These are phyloP conservation scores for Drosophila novamexicana DNA, from an alignment of 1,140 invertebrate species.

Conservation along the genomic window DNA sequence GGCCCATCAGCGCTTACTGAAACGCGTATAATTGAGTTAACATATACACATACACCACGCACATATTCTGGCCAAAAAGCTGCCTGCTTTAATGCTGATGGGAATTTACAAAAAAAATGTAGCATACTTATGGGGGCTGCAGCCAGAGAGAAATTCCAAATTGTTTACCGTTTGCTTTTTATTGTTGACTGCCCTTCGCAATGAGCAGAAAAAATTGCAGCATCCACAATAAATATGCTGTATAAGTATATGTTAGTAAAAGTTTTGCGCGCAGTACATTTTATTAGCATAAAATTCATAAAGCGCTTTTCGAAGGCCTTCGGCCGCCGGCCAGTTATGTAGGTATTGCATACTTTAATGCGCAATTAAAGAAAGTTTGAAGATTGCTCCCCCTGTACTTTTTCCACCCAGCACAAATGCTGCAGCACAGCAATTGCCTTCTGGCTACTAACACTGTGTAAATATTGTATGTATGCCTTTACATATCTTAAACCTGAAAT, in stretches of 20 bases:
- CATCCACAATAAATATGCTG: conserved; percentile 60
- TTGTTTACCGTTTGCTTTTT: conserved; percentile 51
- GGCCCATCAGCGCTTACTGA: conserved; percentile 3
- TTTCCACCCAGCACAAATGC: not conserved
- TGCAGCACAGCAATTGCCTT: not conserved
- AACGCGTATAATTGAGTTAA: conserved; percentile 16
- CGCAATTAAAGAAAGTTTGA: conserved; percentile 10
- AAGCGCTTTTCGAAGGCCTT: conserved; percentile 55
- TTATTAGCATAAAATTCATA: conserved; percentile 69
- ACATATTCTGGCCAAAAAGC: not conserved
- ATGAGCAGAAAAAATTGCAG: conserved; percentile 44
- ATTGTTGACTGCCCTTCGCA: conserved; percentile 17
- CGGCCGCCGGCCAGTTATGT: conserved; percentile 30
- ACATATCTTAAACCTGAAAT: no score
- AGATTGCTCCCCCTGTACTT: not conserved
- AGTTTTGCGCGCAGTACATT: conserved; percentile 49
- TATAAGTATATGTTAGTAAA: conserved; percentile 38
- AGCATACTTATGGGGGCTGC: conserved; percentile 37
- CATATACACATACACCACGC: not conserved
- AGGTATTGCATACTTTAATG: conserved; percentile 27
- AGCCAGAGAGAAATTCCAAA: conserved; percentile 46
- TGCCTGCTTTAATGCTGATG: not conserved
- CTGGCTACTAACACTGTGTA: no score
- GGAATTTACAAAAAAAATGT: conserved; percentile 29
- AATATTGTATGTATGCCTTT: no score